Evolutionary conservation across 2,113 vertebrate genomes (phyloP).

Genomic region (Diadophis punctatus): DNA sequence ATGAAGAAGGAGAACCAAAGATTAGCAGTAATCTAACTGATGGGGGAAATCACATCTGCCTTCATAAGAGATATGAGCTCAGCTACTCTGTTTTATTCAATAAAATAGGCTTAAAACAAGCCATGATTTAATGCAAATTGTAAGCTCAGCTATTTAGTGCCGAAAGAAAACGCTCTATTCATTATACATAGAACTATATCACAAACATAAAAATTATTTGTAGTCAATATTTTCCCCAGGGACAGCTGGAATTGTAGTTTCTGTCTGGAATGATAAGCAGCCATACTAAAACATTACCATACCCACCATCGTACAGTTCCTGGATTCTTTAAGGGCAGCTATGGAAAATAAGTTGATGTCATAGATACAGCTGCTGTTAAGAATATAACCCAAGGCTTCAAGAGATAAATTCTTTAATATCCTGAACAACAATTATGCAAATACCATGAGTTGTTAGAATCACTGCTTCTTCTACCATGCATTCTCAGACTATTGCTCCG

Average conservation of each 20-base stretch:
- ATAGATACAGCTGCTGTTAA: background rate
- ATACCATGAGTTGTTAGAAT: background rate
- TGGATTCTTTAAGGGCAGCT: background rate
- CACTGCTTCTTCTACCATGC: background rate
- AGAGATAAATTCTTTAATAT: background rate
- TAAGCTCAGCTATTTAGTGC: background rate
- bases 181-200: background rate
- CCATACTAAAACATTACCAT: background rate
- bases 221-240: background rate
- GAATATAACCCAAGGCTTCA: background rate
- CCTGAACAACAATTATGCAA: background rate
- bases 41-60: background rate
- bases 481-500: background rate
- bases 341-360: background rate
- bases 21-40: background rate
- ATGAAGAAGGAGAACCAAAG: background rate
- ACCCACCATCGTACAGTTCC: background rate
- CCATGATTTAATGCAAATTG: background rate
- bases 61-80: constrained; percentile 10
- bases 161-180: background rate
- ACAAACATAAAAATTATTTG: background rate
- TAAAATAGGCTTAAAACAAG: background rate
- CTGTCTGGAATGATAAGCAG: background rate
- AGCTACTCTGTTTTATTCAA: constrained; percentile 1
- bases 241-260: background rate